Conservation (phyloP, 2,888 invertebrate genomes). For the Aspidiotus rigidus region DNA sequence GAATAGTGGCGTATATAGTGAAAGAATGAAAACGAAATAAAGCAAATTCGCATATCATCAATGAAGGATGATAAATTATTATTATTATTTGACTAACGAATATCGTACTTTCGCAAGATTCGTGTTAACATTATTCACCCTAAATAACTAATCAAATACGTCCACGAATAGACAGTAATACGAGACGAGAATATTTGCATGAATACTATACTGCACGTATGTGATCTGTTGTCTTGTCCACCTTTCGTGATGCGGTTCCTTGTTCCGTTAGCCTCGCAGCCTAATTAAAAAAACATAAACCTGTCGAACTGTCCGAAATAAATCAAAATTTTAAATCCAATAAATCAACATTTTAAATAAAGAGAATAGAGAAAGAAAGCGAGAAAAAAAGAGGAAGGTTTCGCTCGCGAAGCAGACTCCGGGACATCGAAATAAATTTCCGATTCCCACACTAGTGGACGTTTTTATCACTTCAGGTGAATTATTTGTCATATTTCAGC, state of each 20-base stretch:
- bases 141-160: neutral
- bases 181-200: neutral
- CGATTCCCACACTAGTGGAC: neutral
- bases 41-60: too few relatives aligned
- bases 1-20: too few relatives aligned
- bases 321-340: neutral
- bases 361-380: too few relatives aligned
- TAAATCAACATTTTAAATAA: slow-evolving; percentile 1
- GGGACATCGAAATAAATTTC: slow-evolving; percentile 2
- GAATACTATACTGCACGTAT: too few relatives aligned
- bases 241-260: neutral
- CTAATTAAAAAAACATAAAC: slow-evolving; percentile 2
- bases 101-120: too few relatives aligned
- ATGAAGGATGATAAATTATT: too few relatives aligned
- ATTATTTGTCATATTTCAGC: neutral
- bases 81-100: too few relatives aligned
- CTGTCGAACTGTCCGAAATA: slow-evolving; percentile 4
- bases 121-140: too few relatives aligned
- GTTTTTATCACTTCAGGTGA: neutral
- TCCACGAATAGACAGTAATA: slow-evolving; percentile 3
- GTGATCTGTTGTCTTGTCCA: neutral
- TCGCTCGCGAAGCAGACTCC: neutral
- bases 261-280: neutral
- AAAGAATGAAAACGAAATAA: too few relatives aligned
- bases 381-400: neutral